These are phyloP conservation scores for Cladorhizidae sp. DNA, from an alignment of 37 sponge, comb jelly and placozoan species.

Conservation along the genomic window DNA sequence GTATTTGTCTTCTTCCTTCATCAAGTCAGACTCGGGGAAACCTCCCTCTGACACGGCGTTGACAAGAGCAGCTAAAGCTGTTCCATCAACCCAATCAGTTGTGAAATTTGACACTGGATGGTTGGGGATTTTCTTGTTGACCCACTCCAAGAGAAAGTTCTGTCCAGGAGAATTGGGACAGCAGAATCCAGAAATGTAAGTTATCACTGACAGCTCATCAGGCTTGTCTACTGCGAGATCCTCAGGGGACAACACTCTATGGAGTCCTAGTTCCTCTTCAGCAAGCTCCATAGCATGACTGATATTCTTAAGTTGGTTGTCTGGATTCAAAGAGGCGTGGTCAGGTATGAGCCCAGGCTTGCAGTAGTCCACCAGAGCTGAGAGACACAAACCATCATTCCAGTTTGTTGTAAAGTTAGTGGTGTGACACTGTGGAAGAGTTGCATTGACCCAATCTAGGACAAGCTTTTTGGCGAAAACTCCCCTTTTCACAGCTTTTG, in stretches of 20 bases:
- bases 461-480: slow-evolving; percentile 74
- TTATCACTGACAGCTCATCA: slow-evolving; percentile 86
- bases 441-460: slow-evolving; percentile 61
- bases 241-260: slow-evolving; percentile 64
- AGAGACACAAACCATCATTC: slow-evolving; percentile 74
- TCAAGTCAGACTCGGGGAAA: slow-evolving; percentile 57
- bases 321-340: slow-evolving; percentile 56
- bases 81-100: slow-evolving; percentile 79
- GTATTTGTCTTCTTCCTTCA: slow-evolving; percentile 37
- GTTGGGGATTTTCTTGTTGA: slow-evolving; percentile 71
- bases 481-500: slow-evolving; percentile 22
- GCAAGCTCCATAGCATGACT: slow-evolving; percentile 74
- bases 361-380: slow-evolving; percentile 73
- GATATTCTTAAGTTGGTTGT: slow-evolving; percentile 58
- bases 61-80: slow-evolving; percentile 72
- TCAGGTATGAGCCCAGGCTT: slow-evolving; percentile 83
- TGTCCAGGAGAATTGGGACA: slow-evolving; percentile 64
- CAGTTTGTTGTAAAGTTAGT: slow-evolving; percentile 75
- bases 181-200: slow-evolving; percentile 87
- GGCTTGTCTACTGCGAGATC: slow-evolving; percentile 69
- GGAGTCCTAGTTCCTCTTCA: slow-evolving; percentile 68
- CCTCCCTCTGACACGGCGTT: slow-evolving; percentile 61
- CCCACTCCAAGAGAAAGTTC: slow-evolving; percentile 70
- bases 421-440: slow-evolving; percentile 40
- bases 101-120: slow-evolving; percentile 76